Conservation (phyloP, 1,140 invertebrate species). For the Drosophila seguyi region DNA sequence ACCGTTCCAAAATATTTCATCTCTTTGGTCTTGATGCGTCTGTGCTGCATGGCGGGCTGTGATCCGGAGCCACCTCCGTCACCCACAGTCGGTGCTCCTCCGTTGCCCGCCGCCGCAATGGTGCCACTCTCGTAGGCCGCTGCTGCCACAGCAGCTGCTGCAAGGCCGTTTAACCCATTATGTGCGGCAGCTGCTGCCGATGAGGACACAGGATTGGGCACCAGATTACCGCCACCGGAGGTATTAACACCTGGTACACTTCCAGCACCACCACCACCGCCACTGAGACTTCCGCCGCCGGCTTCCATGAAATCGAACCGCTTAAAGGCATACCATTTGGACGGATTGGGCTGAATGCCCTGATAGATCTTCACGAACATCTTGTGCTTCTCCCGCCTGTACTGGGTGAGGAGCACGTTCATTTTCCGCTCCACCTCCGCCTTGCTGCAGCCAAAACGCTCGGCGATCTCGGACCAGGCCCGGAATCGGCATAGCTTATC, state of each 20-base stretch:
- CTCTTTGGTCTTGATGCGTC: conserved; percentile 84
- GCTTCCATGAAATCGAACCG: conserved; percentile 84
- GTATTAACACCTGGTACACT: conserved; percentile 17
- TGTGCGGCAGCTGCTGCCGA: conserved; percentile 44
- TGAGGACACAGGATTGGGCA: conserved; percentile 39
- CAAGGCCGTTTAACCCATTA: conserved; percentile 72
- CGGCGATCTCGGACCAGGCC: conserved; percentile 86
- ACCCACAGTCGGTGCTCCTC: conserved; percentile 47
- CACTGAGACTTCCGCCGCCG: conserved; percentile 71
- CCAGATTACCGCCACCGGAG: conserved; percentile 34
- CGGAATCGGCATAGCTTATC: conserved; percentile 85
- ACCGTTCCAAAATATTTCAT: conserved; percentile 85
- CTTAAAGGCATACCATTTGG: conserved; percentile 85
- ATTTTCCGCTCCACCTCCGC: conserved; percentile 86
- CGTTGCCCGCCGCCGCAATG: conserved; percentile 66
- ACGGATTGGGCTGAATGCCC: conserved; percentile 83
- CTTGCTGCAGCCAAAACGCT: conserved; percentile 85
- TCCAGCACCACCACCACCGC: conserved; percentile 29
- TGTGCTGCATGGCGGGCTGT: conserved; percentile 64
- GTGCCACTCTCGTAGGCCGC: conserved; percentile 71
- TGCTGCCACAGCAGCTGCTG: conserved; percentile 66
- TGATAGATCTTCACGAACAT: conserved; percentile 84
- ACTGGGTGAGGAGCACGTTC: conserved; percentile 86
- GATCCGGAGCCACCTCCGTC: conserved; percentile 49
- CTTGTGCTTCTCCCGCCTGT: conserved; percentile 86